These are phyloP conservation scores for Hoplostethus mediterraneus DNA, from an alignment of 2,797 vertebrate genomes.

Conservation along the genomic window DNA sequence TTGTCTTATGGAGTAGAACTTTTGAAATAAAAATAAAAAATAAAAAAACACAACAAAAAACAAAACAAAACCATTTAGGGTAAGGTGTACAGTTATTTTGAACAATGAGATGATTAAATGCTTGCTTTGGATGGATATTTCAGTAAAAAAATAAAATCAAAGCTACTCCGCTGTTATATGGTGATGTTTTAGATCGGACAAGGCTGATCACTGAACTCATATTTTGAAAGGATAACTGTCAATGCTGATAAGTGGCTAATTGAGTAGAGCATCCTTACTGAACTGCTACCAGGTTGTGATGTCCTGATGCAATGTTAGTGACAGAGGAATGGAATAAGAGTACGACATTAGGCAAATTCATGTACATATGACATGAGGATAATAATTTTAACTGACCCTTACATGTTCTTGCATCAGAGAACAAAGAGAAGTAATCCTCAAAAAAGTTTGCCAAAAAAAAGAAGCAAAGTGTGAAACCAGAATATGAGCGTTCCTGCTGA, in stretches of 20 bases:
- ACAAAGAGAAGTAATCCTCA: conserved; percentile 10
- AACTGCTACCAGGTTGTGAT: neutral
- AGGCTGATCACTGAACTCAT: conserved; percentile 15
- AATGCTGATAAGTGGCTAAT: conserved; percentile 3
- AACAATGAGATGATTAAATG: conserved; percentile 9
- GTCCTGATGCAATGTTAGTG: conserved; percentile 13
- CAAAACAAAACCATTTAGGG: neutral
- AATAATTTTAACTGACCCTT: conserved; percentile 26
- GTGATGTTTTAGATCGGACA: conserved; percentile 8
- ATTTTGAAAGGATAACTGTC: conserved; percentile 6
- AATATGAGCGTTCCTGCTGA: no score
- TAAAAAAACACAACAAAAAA: neutral
- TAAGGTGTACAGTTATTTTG: neutral
- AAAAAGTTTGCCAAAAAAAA: neutral
- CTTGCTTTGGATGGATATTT: conserved; percentile 18
- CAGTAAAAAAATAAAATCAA: neutral
- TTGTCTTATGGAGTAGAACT: neutral
- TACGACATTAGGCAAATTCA: conserved; percentile 29
- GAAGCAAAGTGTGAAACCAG: conserved; percentile 23
- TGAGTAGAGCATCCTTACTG: conserved; percentile 6
- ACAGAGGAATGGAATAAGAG: conserved; percentile 49
- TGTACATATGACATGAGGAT: conserved; percentile 24
- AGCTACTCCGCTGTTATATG: neutral
- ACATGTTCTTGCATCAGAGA: conserved; percentile 25
- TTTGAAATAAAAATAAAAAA: neutral